These are phyloP conservation scores for Serinus canaria DNA, from an alignment of 2,113 vertebrate genomes.

Conservation along the genomic window DNA sequence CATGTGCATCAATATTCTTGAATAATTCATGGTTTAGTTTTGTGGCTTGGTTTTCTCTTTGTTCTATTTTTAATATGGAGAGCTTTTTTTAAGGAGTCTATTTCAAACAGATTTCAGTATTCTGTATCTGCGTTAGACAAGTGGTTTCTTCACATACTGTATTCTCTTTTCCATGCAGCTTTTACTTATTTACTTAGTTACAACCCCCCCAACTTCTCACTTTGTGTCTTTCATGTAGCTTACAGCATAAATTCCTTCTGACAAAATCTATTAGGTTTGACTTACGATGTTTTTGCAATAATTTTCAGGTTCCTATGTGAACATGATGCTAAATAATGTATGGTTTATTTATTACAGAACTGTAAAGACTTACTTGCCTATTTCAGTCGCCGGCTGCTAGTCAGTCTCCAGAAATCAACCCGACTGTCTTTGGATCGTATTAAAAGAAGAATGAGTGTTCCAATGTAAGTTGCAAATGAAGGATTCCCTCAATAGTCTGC, in stretches of 20 bases:
- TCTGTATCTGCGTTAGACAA: neutral
- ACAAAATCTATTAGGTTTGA: neutral
- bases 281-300: neutral
- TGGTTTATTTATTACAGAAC: constrained; percentile 70
- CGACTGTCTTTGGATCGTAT: constrained; percentile 77
- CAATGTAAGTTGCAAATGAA: constrained; percentile 68
- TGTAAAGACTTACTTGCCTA: constrained; percentile 76
- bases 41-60: neutral
- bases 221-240: neutral
- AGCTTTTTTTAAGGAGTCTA: neutral
- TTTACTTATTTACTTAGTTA: neutral
- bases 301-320: neutral
- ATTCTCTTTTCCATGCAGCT: neutral
- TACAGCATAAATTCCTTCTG: neutral
- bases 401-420: constrained; percentile 80
- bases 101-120: neutral
- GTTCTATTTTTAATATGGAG: neutral
- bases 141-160: neutral
- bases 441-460: constrained; percentile 76
- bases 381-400: constrained; percentile 77
- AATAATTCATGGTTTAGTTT: neutral
- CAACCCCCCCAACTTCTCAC: neutral
- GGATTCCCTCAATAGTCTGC: neutral
- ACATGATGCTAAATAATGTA: neutral
- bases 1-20: neutral